A percentile compares a stretch with the other conserved stretches of the same genome.
Conservation (phyloP, 2,113 vertebrate genomes). For the Pangasianodon gigas region DNA sequence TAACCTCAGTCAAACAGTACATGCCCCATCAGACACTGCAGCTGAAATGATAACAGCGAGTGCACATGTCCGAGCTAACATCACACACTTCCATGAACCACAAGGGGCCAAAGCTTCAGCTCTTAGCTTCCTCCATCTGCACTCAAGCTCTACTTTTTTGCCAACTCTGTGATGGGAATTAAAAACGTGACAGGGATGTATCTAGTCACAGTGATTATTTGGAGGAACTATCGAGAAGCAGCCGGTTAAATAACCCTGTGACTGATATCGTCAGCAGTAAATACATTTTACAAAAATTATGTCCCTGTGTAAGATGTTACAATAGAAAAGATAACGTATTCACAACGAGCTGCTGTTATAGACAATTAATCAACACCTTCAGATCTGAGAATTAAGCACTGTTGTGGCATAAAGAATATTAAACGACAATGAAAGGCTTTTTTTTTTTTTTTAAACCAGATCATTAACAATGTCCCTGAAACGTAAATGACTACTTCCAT, state of each 20-base stretch:
- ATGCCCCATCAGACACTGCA: slow-evolving; percentile 16
- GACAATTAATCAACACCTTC: not conserved
- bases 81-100: slow-evolving; percentile 45
- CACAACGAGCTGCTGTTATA: not conserved
- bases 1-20: not conserved
- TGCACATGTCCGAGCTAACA: slow-evolving; percentile 36
- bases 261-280: too few species aligned
- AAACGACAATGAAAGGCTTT: too few species aligned
- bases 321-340: not conserved
- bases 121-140: not conserved
- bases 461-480: not conserved
- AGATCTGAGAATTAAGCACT: not conserved
- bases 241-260: not conserved
- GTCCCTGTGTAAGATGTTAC: not conserved
- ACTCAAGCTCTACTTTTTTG: not conserved
- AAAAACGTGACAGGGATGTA: too few species aligned
- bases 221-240: slow-evolving; percentile 24
- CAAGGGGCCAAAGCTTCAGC: not conserved
- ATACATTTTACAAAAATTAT: too few species aligned
- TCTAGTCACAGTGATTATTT: too few species aligned
- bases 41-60: slow-evolving; percentile 44
- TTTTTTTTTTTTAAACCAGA: not conserved
- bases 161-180: not conserved
- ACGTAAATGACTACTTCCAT: not conserved
- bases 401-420: not conserved